These are phyloP conservation scores for Cavia porcellus DNA, from an alignment of 2,113 vertebrate species.

Conservation along the genomic window DNA sequence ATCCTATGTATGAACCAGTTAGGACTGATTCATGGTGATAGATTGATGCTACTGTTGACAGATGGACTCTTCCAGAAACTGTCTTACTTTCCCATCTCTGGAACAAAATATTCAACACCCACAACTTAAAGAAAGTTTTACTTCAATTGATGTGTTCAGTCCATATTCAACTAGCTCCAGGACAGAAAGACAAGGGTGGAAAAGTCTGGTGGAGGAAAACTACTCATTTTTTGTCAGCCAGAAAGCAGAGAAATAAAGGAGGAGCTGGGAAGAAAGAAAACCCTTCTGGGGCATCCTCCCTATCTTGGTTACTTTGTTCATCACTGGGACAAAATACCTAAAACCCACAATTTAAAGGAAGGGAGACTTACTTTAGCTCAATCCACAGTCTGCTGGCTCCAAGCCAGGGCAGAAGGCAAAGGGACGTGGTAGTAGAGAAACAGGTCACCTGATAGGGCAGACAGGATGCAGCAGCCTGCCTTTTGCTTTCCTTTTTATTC, in stretches of 20 bases:
- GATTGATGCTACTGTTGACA: not conserved
- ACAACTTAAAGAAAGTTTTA: not conserved
- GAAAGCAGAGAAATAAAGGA: not conserved
- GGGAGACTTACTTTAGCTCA: not conserved
- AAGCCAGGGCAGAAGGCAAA: not conserved
- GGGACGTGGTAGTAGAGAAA: not conserved
- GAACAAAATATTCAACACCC: not conserved
- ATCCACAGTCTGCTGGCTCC: not conserved
- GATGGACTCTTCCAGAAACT: not conserved
- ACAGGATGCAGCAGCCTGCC: not conserved
- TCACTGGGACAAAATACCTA: not conserved
- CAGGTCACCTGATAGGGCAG: not conserved
- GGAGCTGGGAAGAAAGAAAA: not conserved
- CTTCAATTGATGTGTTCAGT: not conserved
- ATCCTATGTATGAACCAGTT: not conserved
- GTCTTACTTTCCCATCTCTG: not conserved
- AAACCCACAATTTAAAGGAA: not conserved
- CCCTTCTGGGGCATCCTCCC: not conserved
- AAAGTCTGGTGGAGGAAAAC: not conserved
- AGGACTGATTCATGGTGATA: conserved; percentile 17
- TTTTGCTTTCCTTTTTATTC: not conserved
- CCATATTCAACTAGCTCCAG: not conserved
- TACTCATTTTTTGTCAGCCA: not conserved
- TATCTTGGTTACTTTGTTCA: not conserved
- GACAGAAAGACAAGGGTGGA: not conserved